Conservation (phyloP, 2,888 invertebrate genomes). For the Euplexia lucipara region DNA sequence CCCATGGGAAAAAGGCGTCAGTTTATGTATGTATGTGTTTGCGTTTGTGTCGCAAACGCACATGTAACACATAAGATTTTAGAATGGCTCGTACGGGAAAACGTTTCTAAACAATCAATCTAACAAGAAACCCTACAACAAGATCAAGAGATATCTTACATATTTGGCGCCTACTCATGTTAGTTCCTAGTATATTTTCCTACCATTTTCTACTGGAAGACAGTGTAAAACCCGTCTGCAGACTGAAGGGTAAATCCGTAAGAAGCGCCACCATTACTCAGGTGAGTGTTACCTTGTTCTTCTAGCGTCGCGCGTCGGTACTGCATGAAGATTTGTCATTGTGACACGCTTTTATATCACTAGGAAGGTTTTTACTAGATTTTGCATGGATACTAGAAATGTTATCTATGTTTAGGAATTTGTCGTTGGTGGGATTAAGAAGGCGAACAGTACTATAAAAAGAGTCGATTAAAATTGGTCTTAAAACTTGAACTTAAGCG, state of each 20-base stretch:
- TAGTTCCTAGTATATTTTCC: constrained; percentile 15
- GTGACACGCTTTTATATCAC: constrained; percentile 46
- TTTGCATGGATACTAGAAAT: neutral
- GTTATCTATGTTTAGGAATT: neutral
- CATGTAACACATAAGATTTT: no score
- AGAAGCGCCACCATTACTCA: constrained; percentile 61
- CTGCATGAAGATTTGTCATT: constrained; percentile 55
- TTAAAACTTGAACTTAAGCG: no score
- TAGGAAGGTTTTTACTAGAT: constrained; percentile 17
- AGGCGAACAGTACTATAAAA: no score
- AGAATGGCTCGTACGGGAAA: no score
- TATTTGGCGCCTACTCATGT: constrained; percentile 11
- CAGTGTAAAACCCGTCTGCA: constrained; percentile 35
- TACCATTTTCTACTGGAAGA: constrained; percentile 36
- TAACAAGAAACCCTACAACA: neutral
- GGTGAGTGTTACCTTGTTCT: constrained; percentile 37
- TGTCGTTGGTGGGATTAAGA: neutral
- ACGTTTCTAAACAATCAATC: no score
- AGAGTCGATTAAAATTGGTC: no score
- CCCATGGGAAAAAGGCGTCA: no score
- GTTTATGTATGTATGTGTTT: no score
- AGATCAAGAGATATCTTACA: constrained; percentile 5
- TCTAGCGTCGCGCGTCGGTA: constrained; percentile 30
- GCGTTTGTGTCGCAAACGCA: no score
- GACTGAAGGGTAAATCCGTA: constrained; percentile 49